A percentile compares a stretch with the other conserved stretches of the same genome.
Evolutionary conservation across 2,797 vertebrate species (phyloP).

Genomic region (Scolopax rusticola): DNA sequence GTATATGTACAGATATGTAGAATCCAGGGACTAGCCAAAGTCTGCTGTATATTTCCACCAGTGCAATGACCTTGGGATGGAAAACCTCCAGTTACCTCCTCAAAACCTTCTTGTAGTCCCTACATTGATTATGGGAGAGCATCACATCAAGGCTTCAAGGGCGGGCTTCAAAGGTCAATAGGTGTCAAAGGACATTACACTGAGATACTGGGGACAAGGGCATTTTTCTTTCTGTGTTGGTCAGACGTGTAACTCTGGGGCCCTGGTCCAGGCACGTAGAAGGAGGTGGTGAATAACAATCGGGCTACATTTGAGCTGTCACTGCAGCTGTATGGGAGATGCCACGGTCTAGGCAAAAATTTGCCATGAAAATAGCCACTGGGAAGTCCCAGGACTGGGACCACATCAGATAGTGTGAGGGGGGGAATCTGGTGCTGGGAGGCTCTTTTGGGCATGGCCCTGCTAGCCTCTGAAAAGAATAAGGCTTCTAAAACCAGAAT

Average conservation of each 20-base stretch:
- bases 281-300: neutral
- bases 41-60: neutral
- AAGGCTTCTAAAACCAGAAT: neutral
- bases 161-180: neutral
- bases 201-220: neutral
- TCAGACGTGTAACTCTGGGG: neutral
- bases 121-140: fast-evolving
- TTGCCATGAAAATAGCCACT: neutral
- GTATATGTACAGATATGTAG: too few relatives aligned
- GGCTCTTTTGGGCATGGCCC: neutral
- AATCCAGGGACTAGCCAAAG: neutral
- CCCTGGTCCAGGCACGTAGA: neutral
- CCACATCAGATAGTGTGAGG: neutral
- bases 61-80: neutral
- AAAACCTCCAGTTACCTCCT: neutral
- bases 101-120: neutral
- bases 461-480: neutral
- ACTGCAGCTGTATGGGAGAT: neutral
- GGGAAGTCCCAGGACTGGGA: neutral
- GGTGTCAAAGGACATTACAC: neutral
- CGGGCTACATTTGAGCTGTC: neutral
- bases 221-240: neutral
- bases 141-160: neutral
- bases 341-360: neutral
- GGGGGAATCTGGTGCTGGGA: neutral